Percentiles rank a stretch among this genome's conserved stretches.
These are phyloP conservation scores for Balearica regulorum DNA, from an alignment of 2,797 vertebrate species.

Conservation along the genomic window DNA sequence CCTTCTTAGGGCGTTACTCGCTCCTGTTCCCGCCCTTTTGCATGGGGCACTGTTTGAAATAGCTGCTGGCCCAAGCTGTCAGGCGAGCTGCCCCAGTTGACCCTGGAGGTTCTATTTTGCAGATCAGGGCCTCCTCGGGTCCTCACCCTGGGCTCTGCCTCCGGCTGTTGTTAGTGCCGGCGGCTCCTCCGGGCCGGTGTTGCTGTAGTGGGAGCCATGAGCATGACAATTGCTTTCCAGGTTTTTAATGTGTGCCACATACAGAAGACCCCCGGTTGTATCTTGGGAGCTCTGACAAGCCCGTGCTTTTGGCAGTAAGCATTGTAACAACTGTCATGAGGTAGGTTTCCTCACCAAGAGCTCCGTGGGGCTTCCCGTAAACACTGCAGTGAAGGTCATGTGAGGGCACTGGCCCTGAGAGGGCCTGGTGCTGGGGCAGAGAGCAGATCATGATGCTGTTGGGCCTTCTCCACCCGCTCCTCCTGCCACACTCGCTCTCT, in stretches of 20 bases:
- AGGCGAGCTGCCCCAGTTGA: neutral
- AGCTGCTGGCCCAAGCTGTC: neutral
- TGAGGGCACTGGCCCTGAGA: neutral
- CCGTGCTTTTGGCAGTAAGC: slow-evolving; percentile 19
- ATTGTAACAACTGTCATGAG: slow-evolving; percentile 42
- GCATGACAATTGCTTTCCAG: slow-evolving; percentile 22
- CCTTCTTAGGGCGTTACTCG: slow-evolving; percentile 23
- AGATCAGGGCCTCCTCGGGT: neutral
- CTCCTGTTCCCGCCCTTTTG: neutral
- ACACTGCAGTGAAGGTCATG: neutral
- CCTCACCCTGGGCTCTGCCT: neutral
- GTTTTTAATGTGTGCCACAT: neutral
- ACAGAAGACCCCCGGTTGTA: neutral
- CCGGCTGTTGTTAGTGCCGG: rapidly evolving
- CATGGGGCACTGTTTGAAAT: neutral
- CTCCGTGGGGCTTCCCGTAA: neutral
- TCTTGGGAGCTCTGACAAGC: slow-evolving; percentile 11
- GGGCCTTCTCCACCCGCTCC: neutral
- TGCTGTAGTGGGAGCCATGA: neutral
- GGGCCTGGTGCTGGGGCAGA: neutral
- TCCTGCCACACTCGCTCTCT: neutral
- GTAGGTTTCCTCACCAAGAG: neutral
- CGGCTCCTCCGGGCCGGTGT: neutral
- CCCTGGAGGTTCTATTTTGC: neutral
- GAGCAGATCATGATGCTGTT: neutral